Conservation (phyloP, 2,888 invertebrate species). For the Bombylius major region DNA sequence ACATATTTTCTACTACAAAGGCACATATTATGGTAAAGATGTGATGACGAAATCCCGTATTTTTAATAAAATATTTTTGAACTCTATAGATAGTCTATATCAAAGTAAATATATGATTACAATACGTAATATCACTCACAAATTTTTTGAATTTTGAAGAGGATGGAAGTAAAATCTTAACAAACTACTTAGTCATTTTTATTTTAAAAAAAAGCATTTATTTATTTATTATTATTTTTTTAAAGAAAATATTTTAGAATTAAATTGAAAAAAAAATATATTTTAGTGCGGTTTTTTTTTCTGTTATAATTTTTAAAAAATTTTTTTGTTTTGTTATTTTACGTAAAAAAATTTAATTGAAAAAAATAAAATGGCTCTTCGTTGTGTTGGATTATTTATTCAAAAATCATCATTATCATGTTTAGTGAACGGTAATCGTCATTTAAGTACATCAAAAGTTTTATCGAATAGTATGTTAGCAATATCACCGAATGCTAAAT, state of each 20-base stretch:
- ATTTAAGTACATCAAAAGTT: conserved; percentile 14
- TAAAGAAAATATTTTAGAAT: not conserved
- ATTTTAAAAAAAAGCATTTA: not conserved
- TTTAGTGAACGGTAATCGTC: conserved; percentile 6
- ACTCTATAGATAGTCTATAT: too few relatives aligned
- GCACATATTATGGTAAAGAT: too few relatives aligned
- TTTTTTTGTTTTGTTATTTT: not conserved
- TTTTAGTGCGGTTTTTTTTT: too few relatives aligned
- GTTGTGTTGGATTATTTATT: conserved; percentile 31
- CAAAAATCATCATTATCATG: conserved; percentile 20
- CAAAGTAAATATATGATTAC: too few relatives aligned
- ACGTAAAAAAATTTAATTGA: conserved; percentile 2
- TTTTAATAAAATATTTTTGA: too few relatives aligned
- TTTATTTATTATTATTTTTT: too few relatives aligned
- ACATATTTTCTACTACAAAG: too few relatives aligned
- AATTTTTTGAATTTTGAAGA: conserved; percentile 28
- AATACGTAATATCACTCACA: conserved; percentile 17
- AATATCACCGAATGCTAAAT: conserved; percentile 66
- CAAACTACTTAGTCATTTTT: conserved; percentile 10
- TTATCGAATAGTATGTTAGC: conserved; percentile 15
- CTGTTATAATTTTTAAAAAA: too few relatives aligned
- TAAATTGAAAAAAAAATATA: too few relatives aligned
- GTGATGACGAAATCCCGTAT: too few relatives aligned
- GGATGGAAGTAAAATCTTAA: conserved; percentile 23
- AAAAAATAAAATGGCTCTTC: conserved; percentile 25